Evolutionary conservation across 2,888 invertebrate genomes (phyloP).

Genomic region (Chrysodeixis includens): DNA sequence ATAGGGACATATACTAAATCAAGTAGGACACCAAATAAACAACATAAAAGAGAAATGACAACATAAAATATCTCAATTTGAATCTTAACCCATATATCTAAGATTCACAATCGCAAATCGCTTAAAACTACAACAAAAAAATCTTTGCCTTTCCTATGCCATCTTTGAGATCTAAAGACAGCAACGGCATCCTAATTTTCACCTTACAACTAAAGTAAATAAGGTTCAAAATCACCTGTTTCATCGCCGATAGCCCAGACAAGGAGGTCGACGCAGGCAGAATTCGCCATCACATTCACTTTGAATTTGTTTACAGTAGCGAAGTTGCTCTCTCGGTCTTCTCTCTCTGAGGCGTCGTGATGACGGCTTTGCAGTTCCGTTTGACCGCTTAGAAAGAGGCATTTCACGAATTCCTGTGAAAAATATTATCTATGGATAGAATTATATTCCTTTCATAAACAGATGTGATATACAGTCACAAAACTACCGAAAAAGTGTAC

Average conservation of each 20-base stretch:
- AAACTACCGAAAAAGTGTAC: too few species aligned
- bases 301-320: constrained; percentile 96
- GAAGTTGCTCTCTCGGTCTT: constrained; percentile 94
- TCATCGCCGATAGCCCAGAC: constrained; percentile 99
- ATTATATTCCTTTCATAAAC: too few species aligned
- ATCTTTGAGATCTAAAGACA: background rate
- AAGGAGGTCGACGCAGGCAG: constrained; percentile 98
- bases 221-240: constrained; percentile 91
- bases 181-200: background rate
- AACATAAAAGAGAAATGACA: background rate
- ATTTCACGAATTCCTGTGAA: constrained; percentile 94
- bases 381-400: constrained; percentile 97
- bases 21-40: background rate
- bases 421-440: too few species aligned
- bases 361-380: constrained; percentile 96
- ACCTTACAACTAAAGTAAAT: background rate
- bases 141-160: too few species aligned
- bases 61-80: background rate
- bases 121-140: background rate
- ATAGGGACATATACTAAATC: background rate
- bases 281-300: constrained; percentile 98
- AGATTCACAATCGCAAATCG: background rate
- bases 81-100: background rate
- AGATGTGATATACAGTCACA: too few species aligned
- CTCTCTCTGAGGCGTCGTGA: constrained; percentile 95